phyloP scores from a whole-genome alignment of 2,888 invertebrate species.

The Siphlonurus alternatus region DNA sequence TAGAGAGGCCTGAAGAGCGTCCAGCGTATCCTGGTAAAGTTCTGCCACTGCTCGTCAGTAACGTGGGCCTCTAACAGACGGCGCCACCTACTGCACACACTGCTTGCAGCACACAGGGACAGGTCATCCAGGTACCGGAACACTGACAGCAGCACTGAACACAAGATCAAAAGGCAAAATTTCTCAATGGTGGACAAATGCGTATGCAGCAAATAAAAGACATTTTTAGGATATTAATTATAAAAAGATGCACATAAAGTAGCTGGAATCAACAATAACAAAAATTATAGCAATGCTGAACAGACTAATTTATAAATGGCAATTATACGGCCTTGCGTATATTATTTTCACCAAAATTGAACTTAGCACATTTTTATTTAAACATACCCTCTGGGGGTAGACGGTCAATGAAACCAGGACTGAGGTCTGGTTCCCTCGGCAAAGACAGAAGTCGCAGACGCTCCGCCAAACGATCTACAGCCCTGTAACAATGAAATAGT shows the following conservation, averaged over 20 bases:
- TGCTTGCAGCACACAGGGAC: slow-evolving; percentile 74
- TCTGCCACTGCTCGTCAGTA: slow-evolving; percentile 62
- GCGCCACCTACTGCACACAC: slow-evolving; percentile 74
- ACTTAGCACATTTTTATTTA: not conserved
- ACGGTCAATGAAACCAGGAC: slow-evolving; percentile 47
- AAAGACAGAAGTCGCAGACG: slow-evolving; percentile 23
- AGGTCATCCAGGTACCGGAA: slow-evolving; percentile 84
- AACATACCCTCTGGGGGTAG: slow-evolving; percentile 49
- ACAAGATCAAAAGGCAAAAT: too few species aligned
- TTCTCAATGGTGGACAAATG: too few species aligned
- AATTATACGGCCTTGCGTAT: too few species aligned
- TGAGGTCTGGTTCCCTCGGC: slow-evolving; percentile 39
- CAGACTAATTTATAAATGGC: too few species aligned
- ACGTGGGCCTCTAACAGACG: slow-evolving; percentile 63
- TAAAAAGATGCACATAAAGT: too few species aligned
- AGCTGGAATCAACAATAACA: not conserved
- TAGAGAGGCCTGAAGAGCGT: slow-evolving; percentile 67
- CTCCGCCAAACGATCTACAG: slow-evolving; percentile 24
- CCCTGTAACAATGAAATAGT: too few species aligned
- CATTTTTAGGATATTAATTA: too few species aligned
- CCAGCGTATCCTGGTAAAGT: slow-evolving; percentile 62
- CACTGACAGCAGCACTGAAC: slow-evolving; percentile 62
- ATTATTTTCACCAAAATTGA: not conserved
- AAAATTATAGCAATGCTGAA: too few species aligned
- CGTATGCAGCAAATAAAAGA: too few species aligned